Conservation (phyloP, 2,888 invertebrate species). For the Cantharis rufa region DNA sequence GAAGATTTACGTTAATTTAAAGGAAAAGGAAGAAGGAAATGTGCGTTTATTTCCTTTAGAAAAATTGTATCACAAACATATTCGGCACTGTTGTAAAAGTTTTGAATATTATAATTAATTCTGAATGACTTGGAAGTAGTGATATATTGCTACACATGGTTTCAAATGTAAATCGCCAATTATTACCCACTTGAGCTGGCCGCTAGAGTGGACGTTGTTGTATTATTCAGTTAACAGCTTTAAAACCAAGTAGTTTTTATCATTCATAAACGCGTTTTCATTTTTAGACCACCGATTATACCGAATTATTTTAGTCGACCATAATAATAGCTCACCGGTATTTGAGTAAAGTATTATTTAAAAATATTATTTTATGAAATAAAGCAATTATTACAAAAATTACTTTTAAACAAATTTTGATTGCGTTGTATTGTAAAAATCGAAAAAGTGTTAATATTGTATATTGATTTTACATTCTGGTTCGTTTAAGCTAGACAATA, state of each 20-base stretch:
- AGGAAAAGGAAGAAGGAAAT: neutral
- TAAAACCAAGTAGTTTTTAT: neutral
- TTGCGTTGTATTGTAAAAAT: conserved; percentile 4
- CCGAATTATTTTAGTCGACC: neutral
- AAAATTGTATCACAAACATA: neutral
- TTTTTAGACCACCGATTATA: neutral
- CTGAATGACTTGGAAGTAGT: neutral
- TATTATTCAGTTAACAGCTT: neutral
- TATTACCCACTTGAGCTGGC: neutral
- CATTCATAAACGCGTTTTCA: neutral
- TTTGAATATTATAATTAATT: neutral
- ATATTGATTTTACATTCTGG: conserved; percentile 44
- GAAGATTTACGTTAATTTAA: neutral
- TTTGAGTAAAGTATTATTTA: neutral
- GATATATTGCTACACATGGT: neutral
- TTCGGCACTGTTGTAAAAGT: neutral
- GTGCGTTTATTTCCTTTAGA: neutral
- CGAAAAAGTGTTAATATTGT: conserved; percentile 11
- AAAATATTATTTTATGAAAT: neutral
- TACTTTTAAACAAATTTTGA: neutral
- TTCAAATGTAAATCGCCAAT: neutral
- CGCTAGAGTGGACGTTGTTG: neutral
- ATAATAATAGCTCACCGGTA: neutral
- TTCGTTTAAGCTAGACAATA: conserved; percentile 45
- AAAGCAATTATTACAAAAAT: too few species aligned